These are phyloP conservation scores for Panopea generosa DNA, from an alignment of 2,888 invertebrate genomes.

Conservation along the genomic window DNA sequence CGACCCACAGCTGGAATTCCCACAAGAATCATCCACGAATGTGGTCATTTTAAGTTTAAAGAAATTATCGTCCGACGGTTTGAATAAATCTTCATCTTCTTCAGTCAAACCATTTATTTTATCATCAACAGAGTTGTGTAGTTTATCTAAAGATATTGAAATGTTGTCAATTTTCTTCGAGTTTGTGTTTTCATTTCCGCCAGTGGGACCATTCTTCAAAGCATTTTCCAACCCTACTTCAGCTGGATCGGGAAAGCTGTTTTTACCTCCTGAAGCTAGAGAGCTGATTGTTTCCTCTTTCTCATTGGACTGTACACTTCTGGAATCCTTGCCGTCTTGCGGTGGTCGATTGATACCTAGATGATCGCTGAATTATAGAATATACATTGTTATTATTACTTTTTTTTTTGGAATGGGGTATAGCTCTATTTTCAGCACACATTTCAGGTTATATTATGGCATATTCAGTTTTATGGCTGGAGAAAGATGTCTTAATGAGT, in stretches of 20 bases:
- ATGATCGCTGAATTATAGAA: conserved; percentile 49
- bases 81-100: conserved; percentile 66
- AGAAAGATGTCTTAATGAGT: too few species aligned
- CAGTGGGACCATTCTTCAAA: conserved; percentile 6
- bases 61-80: conserved; percentile 62
- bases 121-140: conserved; percentile 7
- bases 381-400: too few species aligned
- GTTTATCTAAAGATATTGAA: conserved; percentile 27
- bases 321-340: conserved; percentile 41
- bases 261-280: conserved; percentile 62
- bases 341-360: conserved; percentile 20
- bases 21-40: conserved; percentile 29
- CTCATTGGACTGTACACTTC: conserved; percentile 51
- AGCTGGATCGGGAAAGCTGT: conserved; percentile 44
- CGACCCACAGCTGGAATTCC: conserved; percentile 49
- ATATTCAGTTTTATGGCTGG: too few species aligned
- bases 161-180: conserved; percentile 24
- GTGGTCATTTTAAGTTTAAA: conserved; percentile 39
- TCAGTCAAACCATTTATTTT: conserved; percentile 37
- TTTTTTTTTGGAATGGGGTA: too few species aligned
- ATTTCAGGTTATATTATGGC: too few species aligned
- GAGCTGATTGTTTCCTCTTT: conserved; percentile 67
- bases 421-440: too few species aligned
- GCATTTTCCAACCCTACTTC: conserved; percentile 49
- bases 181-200: conserved; percentile 12